Base-by-base conservation (phyloP, 2,888 invertebrate species). In the Eudasyphora cyanicolor region DNA sequence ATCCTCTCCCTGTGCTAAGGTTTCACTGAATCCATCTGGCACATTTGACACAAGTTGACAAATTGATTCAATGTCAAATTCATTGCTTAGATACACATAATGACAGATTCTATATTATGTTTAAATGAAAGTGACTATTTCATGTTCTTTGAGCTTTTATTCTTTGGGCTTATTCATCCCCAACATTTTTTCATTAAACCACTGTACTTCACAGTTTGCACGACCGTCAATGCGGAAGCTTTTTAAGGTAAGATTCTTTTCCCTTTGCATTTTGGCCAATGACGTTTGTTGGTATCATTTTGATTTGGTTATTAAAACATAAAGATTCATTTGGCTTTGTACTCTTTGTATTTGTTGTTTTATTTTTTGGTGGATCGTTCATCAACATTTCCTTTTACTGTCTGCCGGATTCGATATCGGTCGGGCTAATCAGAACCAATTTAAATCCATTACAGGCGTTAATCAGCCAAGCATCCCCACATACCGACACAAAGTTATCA, bases 381-480 rank as follows among this genome's bases (percentile, higher is more conserved):
- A 10, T 35, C 42, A 29, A 38, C 17, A 12, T 38, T n/a, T 64
- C 19, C 32, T 57, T 57, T 27, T 7, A 10, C 14, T 27, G 57
- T 32, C 64, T 19, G 35, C 8, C 35, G 21, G 35, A 32, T 42
- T 42, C 24, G 35, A 38, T 67, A 42, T 38, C 67, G 42, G 21
- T 49, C 6, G 19, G n/a, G 27, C 62, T 83, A 77, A 74, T 77
- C 76, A 79, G 71, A 27, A 14, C 67, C 85, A 82, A 80, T 85
- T 82, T 85, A 81, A 79, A 81, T 80, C 82, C 82, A 83, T 85
- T 85, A 85, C 78, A 77, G 45, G 35, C 57, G 83, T 79, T 85
- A 84, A 85, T 84, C 76, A 82, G 77, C n/a, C 71, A 49, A 74
- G n/a, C n/a, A n/a, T n/a, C n/a, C n/a, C n/a, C 57, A n/a, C 45